Base-by-base conservation (phyloP, 2,888 invertebrate genomes). In the Cotesia congregata region DNA sequence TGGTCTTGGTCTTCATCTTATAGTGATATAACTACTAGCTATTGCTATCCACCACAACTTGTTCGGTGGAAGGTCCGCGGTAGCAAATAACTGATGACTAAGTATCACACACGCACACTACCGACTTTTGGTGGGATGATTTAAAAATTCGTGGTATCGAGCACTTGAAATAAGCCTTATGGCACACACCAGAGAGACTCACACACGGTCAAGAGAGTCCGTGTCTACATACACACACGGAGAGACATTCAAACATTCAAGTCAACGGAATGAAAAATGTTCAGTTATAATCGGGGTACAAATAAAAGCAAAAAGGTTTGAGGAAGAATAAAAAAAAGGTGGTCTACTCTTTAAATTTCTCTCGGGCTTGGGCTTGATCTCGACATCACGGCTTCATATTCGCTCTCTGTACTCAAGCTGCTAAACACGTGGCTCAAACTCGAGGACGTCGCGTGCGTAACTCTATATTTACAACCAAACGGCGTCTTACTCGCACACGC, bases 381-480 rank as follows among this genome's bases (percentile, higher is more conserved):
- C 20, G 62, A 62, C 20, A 20, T 17, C 15, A 62, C 15, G 7
- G 17, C 7, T 1, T 5, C 59, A 39, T 62, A 15, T 7, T 20
- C 38, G 70, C 61, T 7, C 61, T 12, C 30, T 12, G 65, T 62
- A 60, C 39, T 62, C 62, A 9, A 85, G 84, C 85, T 85, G 86
- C 81, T 84, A 83, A 83, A 83, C 86, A 86, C 86, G 86, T 86
- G 86, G 86, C 83, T 83, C 82, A 83, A 83, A 82, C 78, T 80
- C 82, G 82, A 82, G 83, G 83, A 82, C 78, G 81, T 84, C 85
- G 84, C 83, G 84, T 83, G 83, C 85, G 83, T 83, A 85, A 83
- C 78, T 79, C 79, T 79, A 84, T 86, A 86, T 86, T 86, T 86
- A 86, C 86, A 84, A 85, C 30, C 30, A 30, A 30, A 30, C 30